Evolutionary conservation across 2,888 invertebrate species (phyloP).

Genomic region (Trissoscelio sp.): DNA sequence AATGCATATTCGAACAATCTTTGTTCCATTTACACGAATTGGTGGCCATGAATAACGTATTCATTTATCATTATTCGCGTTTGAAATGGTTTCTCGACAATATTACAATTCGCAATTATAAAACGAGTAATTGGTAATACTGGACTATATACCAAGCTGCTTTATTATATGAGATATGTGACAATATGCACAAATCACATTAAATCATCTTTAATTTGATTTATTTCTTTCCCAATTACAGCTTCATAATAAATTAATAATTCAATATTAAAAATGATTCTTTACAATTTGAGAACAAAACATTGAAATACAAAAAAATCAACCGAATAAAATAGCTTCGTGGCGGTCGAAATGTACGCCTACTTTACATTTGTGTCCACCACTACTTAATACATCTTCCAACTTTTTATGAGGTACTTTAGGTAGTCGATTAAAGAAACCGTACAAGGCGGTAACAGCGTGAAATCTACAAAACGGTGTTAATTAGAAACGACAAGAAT

Average conservation of each 20-base stretch:
- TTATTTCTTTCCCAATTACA: too few species aligned
- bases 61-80: constrained; percentile 36
- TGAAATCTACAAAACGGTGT: constrained; percentile 71
- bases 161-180: not conserved
- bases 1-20: constrained; percentile 31
- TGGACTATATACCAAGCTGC: not conserved
- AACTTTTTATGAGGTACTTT: constrained; percentile 69
- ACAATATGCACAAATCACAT: not conserved
- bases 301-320: too few species aligned
- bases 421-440: constrained; percentile 69
- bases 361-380: constrained; percentile 50
- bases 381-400: constrained; percentile 58
- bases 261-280: too few species aligned
- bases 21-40: constrained; percentile 27
- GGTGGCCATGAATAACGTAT: constrained; percentile 16
- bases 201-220: not conserved
- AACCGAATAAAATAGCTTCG: constrained; percentile 47
- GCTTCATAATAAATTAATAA: too few species aligned
- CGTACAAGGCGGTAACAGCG: constrained; percentile 71
- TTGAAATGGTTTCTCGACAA: constrained; percentile 25
- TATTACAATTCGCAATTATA: constrained; percentile 15
- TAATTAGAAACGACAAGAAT: constrained; percentile 69
- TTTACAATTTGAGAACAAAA: too few species aligned
- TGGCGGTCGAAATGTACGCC: constrained; percentile 35
- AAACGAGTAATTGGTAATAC: constrained; percentile 12